Conservation (phyloP, 1,140 invertebrate genomes). For the Cephus cinctus region DNA sequence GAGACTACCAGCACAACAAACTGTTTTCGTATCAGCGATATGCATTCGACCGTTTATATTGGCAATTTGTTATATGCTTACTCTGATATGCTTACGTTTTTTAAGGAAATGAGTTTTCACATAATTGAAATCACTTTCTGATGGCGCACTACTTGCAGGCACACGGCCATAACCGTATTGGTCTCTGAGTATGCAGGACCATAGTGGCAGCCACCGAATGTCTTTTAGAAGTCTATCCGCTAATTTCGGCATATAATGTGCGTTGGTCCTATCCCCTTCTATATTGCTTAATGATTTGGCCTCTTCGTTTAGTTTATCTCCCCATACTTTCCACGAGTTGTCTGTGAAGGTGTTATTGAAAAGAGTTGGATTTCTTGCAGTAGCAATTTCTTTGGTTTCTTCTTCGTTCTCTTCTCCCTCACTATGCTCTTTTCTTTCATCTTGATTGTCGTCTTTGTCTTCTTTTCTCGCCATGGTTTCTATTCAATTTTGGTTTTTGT, state of each 20-base stretch:
- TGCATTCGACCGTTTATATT: neutral
- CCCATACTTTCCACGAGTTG: constrained; percentile 1
- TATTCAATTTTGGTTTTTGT: neutral
- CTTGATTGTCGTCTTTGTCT: neutral
- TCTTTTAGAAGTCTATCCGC: constrained; percentile 3
- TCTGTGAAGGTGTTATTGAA: constrained; percentile 1
- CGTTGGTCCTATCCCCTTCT: constrained; percentile 7
- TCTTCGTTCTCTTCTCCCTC: neutral
- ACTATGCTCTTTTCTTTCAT: too few relatives aligned
- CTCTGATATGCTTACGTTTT: neutral
- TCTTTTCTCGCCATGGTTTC: neutral
- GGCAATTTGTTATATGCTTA: neutral
- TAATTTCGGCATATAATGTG: constrained; percentile 8
- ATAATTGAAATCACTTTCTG: constrained; percentile 9
- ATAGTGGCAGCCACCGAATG: constrained; percentile 4
- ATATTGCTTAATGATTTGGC: neutral
- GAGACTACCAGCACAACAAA: too few relatives aligned
- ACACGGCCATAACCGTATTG: constrained; percentile 5
- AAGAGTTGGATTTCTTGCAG: constrained; percentile 2
- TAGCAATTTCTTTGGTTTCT: neutral
- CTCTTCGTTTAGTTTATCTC: neutral
- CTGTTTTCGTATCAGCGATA: neutral
- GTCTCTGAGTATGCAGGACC: constrained; percentile 7
- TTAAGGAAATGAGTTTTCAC: neutral
- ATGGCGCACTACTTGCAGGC: constrained; percentile 5